Base-by-base conservation (phyloP, 2,888 invertebrate genomes). In the Agonopterix arenella region DNA sequence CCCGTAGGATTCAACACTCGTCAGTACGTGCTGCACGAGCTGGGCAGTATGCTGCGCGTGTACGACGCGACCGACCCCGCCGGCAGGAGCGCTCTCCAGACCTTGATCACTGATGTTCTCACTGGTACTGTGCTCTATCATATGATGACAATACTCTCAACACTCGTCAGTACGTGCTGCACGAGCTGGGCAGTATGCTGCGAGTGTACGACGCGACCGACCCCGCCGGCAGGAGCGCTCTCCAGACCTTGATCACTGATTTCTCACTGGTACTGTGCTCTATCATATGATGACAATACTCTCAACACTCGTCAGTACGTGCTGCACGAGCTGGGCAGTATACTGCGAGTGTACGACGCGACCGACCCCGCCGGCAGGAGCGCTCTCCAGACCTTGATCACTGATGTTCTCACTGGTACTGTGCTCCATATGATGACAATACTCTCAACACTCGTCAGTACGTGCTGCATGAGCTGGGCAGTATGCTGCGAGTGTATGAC, bases 51-150 rank as follows among this genome's bases (percentile, higher is more conserved):
- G 73, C 73, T 91, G 50, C 71, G 78, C 0, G 84, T 90, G 44
- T 91, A 92, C 66, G 93, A 93, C 62, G 80, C 90, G 1, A 82
- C 90, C 1, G 93, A 93, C 69, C 90, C 91, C 45, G 81, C 90
- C 1, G 90, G 92, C 36, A 60, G 89, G 1, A 59, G 61, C 1
- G 79, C 83, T 0, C 58, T 89, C 47, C 81, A 83, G 49, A 60
- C 75, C 0, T 78, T 90, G 1, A 60, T 84, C 13, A 76, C 76
- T 11, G 84, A 84, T 44, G 68, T 70, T 0, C 69, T 81, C 8
- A 85, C 83, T 44, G 85, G 86, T 85, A 28, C 7, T 28, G 90
- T 57, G 92, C 93, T 64, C 71, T 93, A 51, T 18, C 18, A 18
- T 18, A 18, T 18, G 18, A 18, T 18, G 18, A 18, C 18, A 18